A percentile compares a stretch with the other conserved stretches of the same genome.
These are phyloP conservation scores for Drosophila pseudoananassae DNA, from an alignment of 1,140 invertebrate species.

Conservation along the genomic window DNA sequence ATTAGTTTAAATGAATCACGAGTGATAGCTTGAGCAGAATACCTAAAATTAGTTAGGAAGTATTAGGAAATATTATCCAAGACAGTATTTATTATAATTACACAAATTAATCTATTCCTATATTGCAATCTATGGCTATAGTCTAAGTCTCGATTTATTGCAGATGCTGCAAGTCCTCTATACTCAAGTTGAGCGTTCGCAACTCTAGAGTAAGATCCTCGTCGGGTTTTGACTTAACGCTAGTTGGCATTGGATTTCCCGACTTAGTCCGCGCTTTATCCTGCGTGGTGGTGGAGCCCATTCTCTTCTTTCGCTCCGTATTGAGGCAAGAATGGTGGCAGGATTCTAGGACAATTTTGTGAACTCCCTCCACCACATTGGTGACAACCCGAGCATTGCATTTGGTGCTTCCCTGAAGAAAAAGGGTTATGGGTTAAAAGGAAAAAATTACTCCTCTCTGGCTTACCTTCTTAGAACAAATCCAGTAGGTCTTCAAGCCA, in stretches of 20 bases:
- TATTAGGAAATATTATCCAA: neutral
- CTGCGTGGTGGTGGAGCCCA: slow-evolving; percentile 11
- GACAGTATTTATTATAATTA: slow-evolving; percentile 33
- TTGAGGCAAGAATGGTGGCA: slow-evolving; percentile 76
- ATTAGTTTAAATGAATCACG: slow-evolving; percentile 15
- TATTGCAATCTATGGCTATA: slow-evolving; percentile 34
- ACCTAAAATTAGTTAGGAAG: neutral
- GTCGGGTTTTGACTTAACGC: slow-evolving; percentile 47
- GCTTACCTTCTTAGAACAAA: slow-evolving; percentile 81
- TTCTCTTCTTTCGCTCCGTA: slow-evolving; percentile 69
- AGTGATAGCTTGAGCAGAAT: neutral
- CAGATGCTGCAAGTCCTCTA: slow-evolving; percentile 65
- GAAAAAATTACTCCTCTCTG: neutral
- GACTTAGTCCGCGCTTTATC: slow-evolving; percentile 19
- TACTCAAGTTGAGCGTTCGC: slow-evolving; percentile 62
- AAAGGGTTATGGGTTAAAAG: neutral
- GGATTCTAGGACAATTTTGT: slow-evolving; percentile 76
- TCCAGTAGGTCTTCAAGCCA: slow-evolving; percentile 81
- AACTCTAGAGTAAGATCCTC: slow-evolving; percentile 63
- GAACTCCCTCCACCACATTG: slow-evolving; percentile 74
- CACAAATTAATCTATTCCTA: slow-evolving; percentile 39
- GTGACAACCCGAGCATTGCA: slow-evolving; percentile 82
- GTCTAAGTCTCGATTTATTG: slow-evolving; percentile 26
- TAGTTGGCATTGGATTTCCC: slow-evolving; percentile 8
- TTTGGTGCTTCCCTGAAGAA: slow-evolving; percentile 76